Base-by-base conservation (phyloP, 2,888 invertebrate genomes). In the Apeira syringaria region DNA sequence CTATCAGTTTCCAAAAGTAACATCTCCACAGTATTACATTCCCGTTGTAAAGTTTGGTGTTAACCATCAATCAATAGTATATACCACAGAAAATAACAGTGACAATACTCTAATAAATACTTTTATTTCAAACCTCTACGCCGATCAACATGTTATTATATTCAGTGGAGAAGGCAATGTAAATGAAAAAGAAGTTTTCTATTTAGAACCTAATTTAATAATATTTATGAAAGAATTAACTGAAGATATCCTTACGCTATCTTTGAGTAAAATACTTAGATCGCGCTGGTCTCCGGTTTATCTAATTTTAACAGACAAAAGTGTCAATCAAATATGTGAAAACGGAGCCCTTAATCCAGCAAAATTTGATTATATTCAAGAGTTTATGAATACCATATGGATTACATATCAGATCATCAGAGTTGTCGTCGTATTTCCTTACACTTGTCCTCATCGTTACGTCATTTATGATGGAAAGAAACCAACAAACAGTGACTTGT, bases 311-410 rank as follows among this genome's bases (percentile, higher is more conserved):
- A 66, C 68, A 18, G 56, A 44, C 1, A 47, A 49, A 27, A 48
- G 63, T 7, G 37, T 11, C 11, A 34, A 32, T 6, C 68, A 53
- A 18, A 46, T 32, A 40, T 78, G 78, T 53, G 45, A 52, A 1
- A 45, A 69, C 28, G 64, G 64, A 5, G 45, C 24, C 4, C 61
- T 76, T 22, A 43, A 41, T 25, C 7, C 27, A 32, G 54, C 57
- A 6, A 53, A 56, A 13, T 18, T 20, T 3, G 9, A 39, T 1
- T 50, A 28, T 9, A 5, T 68, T 5, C 59, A 79, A 32, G 36
- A 20, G 5, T 67, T 68, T 37, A 54, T 78, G 24, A 76, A 75
- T 36, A 37, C 43, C 7, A 18, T 80, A 5, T 80, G 80, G 80
- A 67, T 68, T 9, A 56, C 33, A 33, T 59, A 58, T 44, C 54